Conservation (phyloP, 2,888 invertebrate genomes). For the Campaea margaritaria region DNA sequence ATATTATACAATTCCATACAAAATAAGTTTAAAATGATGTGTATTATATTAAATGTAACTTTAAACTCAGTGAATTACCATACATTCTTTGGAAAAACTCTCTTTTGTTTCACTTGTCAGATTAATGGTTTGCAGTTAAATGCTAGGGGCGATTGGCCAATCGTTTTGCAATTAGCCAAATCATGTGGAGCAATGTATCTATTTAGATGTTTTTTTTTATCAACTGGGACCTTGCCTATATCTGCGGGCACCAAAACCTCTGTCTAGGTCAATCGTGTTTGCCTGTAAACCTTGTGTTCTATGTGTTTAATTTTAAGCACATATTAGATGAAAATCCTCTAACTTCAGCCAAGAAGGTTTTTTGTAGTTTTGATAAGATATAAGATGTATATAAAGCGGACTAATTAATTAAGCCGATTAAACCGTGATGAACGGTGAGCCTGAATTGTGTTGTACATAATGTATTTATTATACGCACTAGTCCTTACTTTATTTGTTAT, state of each 20-base stretch:
- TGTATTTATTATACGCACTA: constrained; percentile 8
- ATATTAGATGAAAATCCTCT: constrained; percentile 22
- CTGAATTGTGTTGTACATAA: neutral
- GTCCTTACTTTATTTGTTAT: neutral
- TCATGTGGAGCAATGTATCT: constrained; percentile 1
- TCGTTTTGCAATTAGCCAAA: constrained; percentile 7
- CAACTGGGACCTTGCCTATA: constrained; percentile 15
- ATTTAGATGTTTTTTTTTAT: neutral
- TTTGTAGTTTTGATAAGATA: constrained; percentile 26
- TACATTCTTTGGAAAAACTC: neutral
- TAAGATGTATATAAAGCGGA: constrained; percentile 19
- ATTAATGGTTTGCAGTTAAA: neutral
- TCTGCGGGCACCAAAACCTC: constrained; percentile 18
- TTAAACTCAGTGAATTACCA: neutral
- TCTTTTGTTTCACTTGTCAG: neutral
- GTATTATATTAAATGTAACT: neutral
- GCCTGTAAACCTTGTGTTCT: constrained; percentile 10
- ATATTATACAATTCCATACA: too few relatives aligned
- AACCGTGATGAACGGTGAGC: neutral
- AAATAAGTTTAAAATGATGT: too few relatives aligned
- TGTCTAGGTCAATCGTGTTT: constrained; percentile 16
- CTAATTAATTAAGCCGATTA: constrained; percentile 7
- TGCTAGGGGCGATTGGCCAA: constrained; percentile 10
- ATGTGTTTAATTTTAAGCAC: constrained; percentile 9
- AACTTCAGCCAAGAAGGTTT: constrained; percentile 5